Conservation (phyloP, 92 coral and sea anemone genomes). For the Bergia puertoricense region DNA sequence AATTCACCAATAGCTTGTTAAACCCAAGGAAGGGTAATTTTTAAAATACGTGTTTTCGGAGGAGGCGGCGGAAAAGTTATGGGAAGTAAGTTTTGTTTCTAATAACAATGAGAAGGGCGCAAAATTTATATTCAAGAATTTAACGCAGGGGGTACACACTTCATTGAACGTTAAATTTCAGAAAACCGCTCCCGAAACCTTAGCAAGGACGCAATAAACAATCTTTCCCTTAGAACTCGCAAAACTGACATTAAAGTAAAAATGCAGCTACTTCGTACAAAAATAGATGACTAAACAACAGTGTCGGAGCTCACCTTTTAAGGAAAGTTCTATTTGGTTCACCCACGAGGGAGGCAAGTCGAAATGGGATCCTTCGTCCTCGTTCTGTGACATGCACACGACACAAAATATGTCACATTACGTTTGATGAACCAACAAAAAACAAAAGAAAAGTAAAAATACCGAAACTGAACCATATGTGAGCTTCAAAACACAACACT, state of each 20-base stretch:
- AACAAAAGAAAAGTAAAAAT: not conserved
- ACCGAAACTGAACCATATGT: too few species aligned
- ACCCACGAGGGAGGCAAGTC: constrained; percentile 99
- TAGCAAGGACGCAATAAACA: too few species aligned
- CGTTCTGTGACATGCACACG: constrained; percentile 58
- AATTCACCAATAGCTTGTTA: not conserved
- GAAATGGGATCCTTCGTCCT: constrained; percentile 84
- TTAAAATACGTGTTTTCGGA: too few species aligned
- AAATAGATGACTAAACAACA: not conserved
- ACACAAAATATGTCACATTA: not conserved
- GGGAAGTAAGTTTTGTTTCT: too few species aligned
- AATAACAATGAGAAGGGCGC: too few species aligned
- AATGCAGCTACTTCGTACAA: not conserved
- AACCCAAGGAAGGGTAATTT: not conserved
- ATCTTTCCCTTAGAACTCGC: not conserved
- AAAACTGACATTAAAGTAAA: too few species aligned
- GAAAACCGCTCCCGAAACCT: not conserved
- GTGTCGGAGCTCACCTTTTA: constrained; percentile 66
- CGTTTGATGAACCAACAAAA: not conserved
- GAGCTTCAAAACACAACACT: not conserved
- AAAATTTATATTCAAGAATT: too few species aligned
- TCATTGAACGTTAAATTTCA: not conserved
- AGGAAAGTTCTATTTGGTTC: constrained; percentile 76
- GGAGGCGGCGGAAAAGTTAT: too few species aligned
- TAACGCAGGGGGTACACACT: too few species aligned